These are phyloP conservation scores for Julus scandinavius DNA, from an alignment of 2,888 invertebrate genomes.

Conservation along the genomic window DNA sequence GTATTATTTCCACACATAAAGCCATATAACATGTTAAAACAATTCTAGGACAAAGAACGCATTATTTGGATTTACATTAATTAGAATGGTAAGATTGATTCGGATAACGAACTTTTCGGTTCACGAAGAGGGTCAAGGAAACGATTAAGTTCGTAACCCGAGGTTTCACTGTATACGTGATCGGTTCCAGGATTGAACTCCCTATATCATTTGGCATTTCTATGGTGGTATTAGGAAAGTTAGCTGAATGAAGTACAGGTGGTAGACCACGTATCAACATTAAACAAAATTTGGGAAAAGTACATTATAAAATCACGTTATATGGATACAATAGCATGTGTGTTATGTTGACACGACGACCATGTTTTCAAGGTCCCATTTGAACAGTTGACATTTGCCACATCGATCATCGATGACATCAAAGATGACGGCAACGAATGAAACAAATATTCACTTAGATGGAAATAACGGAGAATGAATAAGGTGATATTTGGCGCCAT, in stretches of 20 bases:
- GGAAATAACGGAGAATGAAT: not conserved
- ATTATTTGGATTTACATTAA: no score
- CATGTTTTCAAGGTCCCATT: not conserved
- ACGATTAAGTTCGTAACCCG: no score
- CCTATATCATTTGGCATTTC: no score
- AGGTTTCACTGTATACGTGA: no score
- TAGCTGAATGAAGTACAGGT: not conserved
- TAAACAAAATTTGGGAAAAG: not conserved
- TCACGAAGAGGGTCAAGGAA: no score
- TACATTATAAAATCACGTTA: not conserved
- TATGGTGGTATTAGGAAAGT: not conserved
- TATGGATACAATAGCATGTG: not conserved
- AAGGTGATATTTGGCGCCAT: not conserved
- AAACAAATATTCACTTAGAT: not conserved
- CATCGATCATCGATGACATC: not conserved
- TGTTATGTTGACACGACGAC: not conserved
- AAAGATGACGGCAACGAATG: not conserved
- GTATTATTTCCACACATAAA: no score
- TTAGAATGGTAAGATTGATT: no score
- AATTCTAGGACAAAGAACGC: no score
- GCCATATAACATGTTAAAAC: no score
- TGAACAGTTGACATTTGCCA: not conserved
- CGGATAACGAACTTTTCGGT: no score
- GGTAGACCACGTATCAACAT: not conserved
- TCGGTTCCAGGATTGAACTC: no score